These are phyloP conservation scores for Isoperla grammatica DNA, from an alignment of 2,888 invertebrate species.

Conservation along the genomic window DNA sequence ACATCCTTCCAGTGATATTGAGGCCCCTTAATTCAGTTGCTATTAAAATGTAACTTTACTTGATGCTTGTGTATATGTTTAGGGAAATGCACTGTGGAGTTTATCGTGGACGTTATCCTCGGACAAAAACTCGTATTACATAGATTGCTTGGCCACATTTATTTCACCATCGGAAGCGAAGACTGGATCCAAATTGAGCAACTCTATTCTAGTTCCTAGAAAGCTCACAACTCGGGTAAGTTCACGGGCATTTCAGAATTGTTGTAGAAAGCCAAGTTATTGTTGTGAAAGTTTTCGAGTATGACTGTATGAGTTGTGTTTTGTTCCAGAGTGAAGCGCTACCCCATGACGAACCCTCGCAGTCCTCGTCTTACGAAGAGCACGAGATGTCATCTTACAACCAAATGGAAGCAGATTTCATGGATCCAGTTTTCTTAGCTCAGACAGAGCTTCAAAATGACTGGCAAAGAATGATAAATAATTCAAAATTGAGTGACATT, in stretches of 20 bases:
- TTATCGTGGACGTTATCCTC: slow-evolving; percentile 34
- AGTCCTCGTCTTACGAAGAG: neutral
- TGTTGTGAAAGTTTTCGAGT: no score
- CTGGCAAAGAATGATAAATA: slow-evolving; percentile 41
- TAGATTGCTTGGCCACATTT: slow-evolving; percentile 34
- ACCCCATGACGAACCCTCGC: neutral
- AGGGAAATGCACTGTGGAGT: slow-evolving; percentile 40
- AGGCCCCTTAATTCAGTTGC: no score
- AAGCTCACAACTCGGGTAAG: slow-evolving; percentile 29
- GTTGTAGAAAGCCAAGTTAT: neutral
- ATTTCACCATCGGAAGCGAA: slow-evolving; percentile 29
- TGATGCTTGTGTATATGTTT: slow-evolving; percentile 19
- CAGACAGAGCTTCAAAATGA: slow-evolving; percentile 27
- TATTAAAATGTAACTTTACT: no score
- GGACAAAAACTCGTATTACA: slow-evolving; percentile 34
- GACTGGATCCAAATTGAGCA: slow-evolving; percentile 28
- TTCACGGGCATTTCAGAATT: slow-evolving; percentile 1
- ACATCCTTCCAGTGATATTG: no score
- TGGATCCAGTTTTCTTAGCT: neutral
- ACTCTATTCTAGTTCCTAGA: slow-evolving; percentile 31
- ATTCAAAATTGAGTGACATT: slow-evolving; percentile 43
- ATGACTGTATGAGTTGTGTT: slow-evolving; percentile 2
- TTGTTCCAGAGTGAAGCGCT: neutral
- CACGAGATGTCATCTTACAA: neutral
- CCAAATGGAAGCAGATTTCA: neutral